These are phyloP conservation scores for Phyllostomus hastatus DNA, from an alignment of 2,113 vertebrate species.

Conservation along the genomic window DNA sequence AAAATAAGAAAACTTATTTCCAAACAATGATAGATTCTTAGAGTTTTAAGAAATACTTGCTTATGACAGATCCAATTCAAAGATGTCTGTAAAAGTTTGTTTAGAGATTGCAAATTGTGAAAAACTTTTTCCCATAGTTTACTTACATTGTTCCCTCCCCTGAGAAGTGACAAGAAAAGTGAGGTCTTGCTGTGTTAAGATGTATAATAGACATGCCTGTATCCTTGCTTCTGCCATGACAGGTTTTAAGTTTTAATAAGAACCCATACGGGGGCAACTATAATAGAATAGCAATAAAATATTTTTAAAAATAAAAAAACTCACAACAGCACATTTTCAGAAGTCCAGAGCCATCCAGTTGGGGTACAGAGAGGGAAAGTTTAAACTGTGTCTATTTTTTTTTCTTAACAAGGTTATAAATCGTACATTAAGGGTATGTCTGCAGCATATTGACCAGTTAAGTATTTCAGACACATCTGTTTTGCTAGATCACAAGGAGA, in stretches of 20 bases:
- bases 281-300: too few species aligned
- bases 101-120: not conserved
- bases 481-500: not conserved
- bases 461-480: not conserved
- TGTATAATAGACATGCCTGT: not conserved
- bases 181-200: not conserved
- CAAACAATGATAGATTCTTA: not conserved
- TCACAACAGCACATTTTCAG: not conserved
- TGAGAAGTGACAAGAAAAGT: not conserved
- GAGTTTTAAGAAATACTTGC: not conserved
- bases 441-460: rapidly evolving
- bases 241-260: not conserved
- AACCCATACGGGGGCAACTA: too few species aligned
- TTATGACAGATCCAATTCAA: not conserved
- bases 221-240: not conserved
- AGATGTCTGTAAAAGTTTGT: not conserved
- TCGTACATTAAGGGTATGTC: not conserved
- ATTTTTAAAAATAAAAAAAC: too few species aligned
- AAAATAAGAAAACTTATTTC: not conserved
- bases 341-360: not conserved
- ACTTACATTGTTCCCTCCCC: rapidly evolving
- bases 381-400: not conserved
- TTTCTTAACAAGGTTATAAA: not conserved
- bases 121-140: rapidly evolving
- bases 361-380: not conserved